A percentile compares a stretch with the other conserved stretches of the same genome.
These are phyloP conservation scores for Drosophila tropicalis DNA, from an alignment of 1,140 invertebrate species.

Conservation along the genomic window DNA sequence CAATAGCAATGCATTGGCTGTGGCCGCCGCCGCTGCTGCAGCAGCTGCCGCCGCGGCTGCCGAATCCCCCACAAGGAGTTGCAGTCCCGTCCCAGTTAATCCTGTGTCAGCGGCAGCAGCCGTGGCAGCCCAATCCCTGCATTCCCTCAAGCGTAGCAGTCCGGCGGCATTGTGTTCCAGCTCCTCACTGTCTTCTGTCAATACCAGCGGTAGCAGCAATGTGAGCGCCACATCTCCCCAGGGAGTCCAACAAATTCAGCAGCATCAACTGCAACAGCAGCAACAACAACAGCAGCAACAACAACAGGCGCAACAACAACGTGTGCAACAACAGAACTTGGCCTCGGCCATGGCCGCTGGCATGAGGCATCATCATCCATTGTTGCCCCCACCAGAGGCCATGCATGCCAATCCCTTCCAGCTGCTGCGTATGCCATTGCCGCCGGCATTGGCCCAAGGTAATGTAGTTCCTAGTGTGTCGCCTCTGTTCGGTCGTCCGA, in stretches of 20 bases:
- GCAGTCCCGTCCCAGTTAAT: conserved; percentile 30
- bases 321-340: conserved; percentile 84
- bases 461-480: conserved; percentile 86
- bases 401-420: conserved; percentile 88
- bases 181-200: conserved; percentile 45
- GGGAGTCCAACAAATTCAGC: conserved; percentile 62
- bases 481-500: conserved; percentile 88
- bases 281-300: conserved; percentile 63
- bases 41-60: conserved; percentile 40
- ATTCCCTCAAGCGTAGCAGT: conserved; percentile 41
- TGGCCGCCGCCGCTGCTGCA: conserved; percentile 54
- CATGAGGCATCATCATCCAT: conserved; percentile 86
- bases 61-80: conserved; percentile 16
- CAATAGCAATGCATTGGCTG: conserved; percentile 46
- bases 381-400: conserved; percentile 87
- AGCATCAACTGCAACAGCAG: conserved; percentile 41
- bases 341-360: conserved; percentile 85
- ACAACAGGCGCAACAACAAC: conserved; percentile 70
- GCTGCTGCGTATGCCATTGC: conserved; percentile 87
- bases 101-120: conserved; percentile 56
- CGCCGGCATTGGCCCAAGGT: conserved; percentile 85
- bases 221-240: conserved; percentile 77
- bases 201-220: conserved; percentile 63
- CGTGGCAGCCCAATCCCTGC: conserved; percentile 17
- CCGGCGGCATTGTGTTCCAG: conserved; percentile 21